A percentile compares a stretch with the other conserved stretches of the same genome.
Evolutionary conservation across 1,140 invertebrate genomes (phyloP).

Genomic region (Drosophila carrolli): DNA sequence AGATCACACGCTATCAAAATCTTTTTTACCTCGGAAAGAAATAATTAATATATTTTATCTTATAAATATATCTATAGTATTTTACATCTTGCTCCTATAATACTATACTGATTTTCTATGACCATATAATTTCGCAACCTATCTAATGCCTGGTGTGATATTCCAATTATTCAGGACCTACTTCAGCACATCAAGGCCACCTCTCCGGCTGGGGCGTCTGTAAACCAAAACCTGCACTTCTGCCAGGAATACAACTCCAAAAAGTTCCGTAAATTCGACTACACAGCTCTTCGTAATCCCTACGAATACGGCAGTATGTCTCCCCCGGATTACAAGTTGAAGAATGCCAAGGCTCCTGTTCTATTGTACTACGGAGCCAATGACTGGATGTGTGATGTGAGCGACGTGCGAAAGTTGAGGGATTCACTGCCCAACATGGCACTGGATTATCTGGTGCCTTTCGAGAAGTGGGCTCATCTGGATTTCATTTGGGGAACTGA

Average conservation of each 20-base stretch:
- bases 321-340: constrained; percentile 86
- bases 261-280: constrained; percentile 85
- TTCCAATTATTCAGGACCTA: constrained; percentile 63
- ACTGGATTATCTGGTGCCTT: constrained; percentile 85
- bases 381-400: constrained; percentile 86
- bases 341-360: constrained; percentile 87
- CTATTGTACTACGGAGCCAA: constrained; percentile 87
- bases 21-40: too few species aligned
- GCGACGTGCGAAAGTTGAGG: constrained; percentile 87
- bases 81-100: too few species aligned
- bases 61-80: too few species aligned
- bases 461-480: constrained; percentile 88
- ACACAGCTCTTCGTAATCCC: constrained; percentile 84
- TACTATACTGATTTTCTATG: too few species aligned
- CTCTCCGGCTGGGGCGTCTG: constrained; percentile 86
- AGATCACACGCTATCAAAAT: too few species aligned
- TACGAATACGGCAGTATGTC: constrained; percentile 83
- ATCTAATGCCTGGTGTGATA: too few species aligned
- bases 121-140: neutral
- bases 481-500: constrained; percentile 89
- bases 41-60: too few species aligned
- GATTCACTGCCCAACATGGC: constrained; percentile 75
- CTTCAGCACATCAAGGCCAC: constrained; percentile 83
- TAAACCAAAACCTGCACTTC: constrained; percentile 85
- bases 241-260: constrained; percentile 84